Percentiles rank a stretch among this genome's conserved stretches.
phyloP scores from a whole-genome alignment of 2,888 invertebrate genomes.

The Mesoligia furuncula region DNA sequence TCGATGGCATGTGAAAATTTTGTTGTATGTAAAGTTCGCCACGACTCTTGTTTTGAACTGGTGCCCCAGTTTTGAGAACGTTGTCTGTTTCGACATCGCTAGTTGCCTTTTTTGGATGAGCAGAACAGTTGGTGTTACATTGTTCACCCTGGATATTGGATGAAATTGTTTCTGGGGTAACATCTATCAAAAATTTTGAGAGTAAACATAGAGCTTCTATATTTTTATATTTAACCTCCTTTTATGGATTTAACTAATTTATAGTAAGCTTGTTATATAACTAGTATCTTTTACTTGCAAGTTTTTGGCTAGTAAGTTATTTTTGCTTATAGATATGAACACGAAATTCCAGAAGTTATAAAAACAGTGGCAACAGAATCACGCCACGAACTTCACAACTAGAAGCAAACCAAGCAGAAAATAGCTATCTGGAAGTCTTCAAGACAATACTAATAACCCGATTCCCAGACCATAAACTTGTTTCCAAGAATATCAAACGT shows the following conservation, averaged over 20 bases:
- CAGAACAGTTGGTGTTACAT: slow-evolving; percentile 41
- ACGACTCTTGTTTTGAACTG: slow-evolving; percentile 48
- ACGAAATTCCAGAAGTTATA: not conserved
- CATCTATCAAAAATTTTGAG: slow-evolving; percentile 11
- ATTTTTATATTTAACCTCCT: not conserved
- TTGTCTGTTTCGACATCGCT: slow-evolving; percentile 53
- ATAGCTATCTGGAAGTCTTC: slow-evolving; percentile 46
- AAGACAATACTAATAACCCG: slow-evolving; percentile 51
- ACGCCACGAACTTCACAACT: slow-evolving; percentile 9
- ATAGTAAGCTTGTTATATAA: not conserved
- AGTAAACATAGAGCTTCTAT: not conserved
- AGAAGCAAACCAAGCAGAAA: slow-evolving; percentile 43
- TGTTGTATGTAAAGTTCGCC: slow-evolving; percentile 50
- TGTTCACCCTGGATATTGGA: slow-evolving; percentile 37
- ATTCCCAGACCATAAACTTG: slow-evolving; percentile 61
- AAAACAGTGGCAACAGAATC: slow-evolving; percentile 4
- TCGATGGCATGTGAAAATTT: slow-evolving; percentile 53
- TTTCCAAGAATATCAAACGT: slow-evolving; percentile 58
- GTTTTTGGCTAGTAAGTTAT: not conserved
- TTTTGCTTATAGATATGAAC: not conserved
- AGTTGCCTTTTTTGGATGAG: slow-evolving; percentile 43
- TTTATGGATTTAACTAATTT: not conserved
- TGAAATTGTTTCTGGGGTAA: slow-evolving; percentile 16
- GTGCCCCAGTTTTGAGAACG: slow-evolving; percentile 55
- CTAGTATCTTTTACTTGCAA: too few species aligned